A percentile compares a stretch with the other conserved stretches of the same genome.
These are phyloP conservation scores for Diplosoma virens DNA, from an alignment of 23 tunicate genomes.

Conservation along the genomic window DNA sequence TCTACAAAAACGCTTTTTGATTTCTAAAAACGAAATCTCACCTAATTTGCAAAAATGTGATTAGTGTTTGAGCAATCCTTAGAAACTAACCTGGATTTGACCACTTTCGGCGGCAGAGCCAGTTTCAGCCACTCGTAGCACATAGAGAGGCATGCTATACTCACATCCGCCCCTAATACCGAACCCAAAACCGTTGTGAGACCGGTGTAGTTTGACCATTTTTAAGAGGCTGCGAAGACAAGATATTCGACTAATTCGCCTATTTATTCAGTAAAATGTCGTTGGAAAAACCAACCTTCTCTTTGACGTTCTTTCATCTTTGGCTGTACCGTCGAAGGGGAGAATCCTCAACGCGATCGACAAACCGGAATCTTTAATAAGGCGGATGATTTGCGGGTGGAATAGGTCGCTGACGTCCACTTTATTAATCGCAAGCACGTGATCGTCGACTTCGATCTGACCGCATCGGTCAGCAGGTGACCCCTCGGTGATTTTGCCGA, in stretches of 20 bases:
- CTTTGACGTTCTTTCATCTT: neutral
- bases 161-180: constrained; percentile 96
- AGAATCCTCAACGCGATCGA: constrained; percentile 45
- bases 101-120: constrained; percentile 87
- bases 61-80: neutral
- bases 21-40: neutral
- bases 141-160: constrained; percentile 76
- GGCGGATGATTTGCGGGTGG: constrained; percentile 74
- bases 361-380: constrained; percentile 73
- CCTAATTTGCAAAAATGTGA: too few species aligned
- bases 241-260: too few species aligned
- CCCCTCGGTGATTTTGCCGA: constrained; percentile 71
- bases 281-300: neutral
- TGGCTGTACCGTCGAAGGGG: constrained; percentile 14
- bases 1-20: neutral
- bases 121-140: constrained; percentile 70
- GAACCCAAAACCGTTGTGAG: constrained; percentile 84
- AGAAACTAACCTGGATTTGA: constrained; percentile 35
- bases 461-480: constrained; percentile 84
- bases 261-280: neutral
- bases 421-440: constrained; percentile 69
- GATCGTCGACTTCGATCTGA: constrained; percentile 64
- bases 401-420: constrained; percentile 60
- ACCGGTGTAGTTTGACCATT: constrained; percentile 52
- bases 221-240: constrained; percentile 26